Percentiles rank a stretch among this genome's conserved stretches.
Evolutionary conservation across 2,113 vertebrate genomes (phyloP).

Genomic region (Urocitellus parryii): DNA sequence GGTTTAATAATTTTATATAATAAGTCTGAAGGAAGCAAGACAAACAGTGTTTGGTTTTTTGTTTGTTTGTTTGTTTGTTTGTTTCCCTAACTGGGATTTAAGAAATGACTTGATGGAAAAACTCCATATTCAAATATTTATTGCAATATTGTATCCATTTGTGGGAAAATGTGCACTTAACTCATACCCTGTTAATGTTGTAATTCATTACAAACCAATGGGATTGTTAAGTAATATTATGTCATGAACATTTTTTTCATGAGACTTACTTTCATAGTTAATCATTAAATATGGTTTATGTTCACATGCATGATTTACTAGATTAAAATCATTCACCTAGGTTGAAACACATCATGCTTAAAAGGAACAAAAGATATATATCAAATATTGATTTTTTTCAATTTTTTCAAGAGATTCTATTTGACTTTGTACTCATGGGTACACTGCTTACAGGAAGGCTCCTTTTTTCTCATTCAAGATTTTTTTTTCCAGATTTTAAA

Average conservation of each 20-base stretch:
- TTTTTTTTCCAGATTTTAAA: not conserved
- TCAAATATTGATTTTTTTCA: not conserved
- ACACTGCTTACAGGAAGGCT: not conserved
- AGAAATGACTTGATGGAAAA: not conserved
- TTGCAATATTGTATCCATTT: not conserved
- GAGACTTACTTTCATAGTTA: not conserved
- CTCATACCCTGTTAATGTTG: not conserved
- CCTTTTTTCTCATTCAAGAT: not conserved
- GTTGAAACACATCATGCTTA: not conserved
- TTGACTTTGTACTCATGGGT: not conserved
- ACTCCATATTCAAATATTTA: not conserved
- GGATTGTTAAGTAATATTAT: not conserved
- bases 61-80: no score
- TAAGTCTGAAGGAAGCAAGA: not conserved
- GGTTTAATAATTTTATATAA: not conserved
- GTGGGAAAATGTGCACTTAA: not conserved
- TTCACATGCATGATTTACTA: not conserved
- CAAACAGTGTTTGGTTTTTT: not conserved
- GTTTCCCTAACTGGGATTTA: not conserved
- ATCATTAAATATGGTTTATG: slow-evolving; percentile 17
- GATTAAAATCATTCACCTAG: not conserved
- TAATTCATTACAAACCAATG: not conserved
- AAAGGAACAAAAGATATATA: not conserved
- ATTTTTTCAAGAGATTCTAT: not conserved
- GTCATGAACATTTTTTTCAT: not conserved